These are phyloP conservation scores for Apteryx owenii DNA, from an alignment of 2,113 vertebrate genomes.

Conservation along the genomic window DNA sequence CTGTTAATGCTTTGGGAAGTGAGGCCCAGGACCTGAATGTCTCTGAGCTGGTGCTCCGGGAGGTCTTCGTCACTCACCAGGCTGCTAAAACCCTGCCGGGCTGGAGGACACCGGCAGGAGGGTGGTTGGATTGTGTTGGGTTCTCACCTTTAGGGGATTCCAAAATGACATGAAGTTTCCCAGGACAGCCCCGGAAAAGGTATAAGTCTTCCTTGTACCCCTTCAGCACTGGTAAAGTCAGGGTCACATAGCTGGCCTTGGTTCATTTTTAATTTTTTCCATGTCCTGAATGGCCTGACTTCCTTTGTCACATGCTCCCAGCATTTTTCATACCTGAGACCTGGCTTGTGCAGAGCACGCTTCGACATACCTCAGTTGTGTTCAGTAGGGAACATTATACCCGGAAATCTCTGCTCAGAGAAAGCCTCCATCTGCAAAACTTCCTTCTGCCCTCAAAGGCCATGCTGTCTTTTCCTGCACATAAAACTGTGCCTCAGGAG, in stretches of 20 bases:
- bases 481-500: accelerated
- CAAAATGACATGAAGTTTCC: neutral
- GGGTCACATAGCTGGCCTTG: neutral
- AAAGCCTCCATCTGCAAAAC: neutral
- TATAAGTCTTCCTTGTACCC: neutral
- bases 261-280: neutral
- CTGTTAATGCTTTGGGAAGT: neutral
- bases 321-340: neutral
- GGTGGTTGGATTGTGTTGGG: neutral
- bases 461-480: neutral
- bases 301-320: neutral
- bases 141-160: neutral
- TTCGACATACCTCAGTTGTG: neutral
- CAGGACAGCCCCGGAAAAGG: neutral
- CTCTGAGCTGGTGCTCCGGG: neutral
- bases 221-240: neutral
- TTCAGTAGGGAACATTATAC: neutral
- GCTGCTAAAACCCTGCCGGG: neutral
- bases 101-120: neutral
- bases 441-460: neutral
- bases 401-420: neutral
- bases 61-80: neutral
- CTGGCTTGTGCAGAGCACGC: neutral
- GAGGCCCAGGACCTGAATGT: neutral
- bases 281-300: neutral